phyloP scores from a whole-genome alignment of 1,140 invertebrate species.

The Musca domestica region DNA sequence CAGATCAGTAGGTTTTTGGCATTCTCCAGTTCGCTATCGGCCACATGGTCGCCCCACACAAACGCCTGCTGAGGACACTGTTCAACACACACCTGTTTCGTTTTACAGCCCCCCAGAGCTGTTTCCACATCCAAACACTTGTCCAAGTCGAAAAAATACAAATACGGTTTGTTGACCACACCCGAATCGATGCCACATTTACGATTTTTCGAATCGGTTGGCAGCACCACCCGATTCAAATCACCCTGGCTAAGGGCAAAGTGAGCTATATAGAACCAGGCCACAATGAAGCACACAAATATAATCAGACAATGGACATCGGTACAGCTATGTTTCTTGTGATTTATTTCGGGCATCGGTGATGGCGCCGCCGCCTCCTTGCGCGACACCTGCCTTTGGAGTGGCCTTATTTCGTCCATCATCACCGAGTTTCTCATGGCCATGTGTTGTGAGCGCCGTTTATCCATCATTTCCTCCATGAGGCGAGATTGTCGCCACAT shows the following conservation, averaged over 20 bases:
- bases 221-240: conserved; percentile 74
- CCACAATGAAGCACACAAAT: conserved; percentile 73
- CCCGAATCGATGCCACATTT: conserved; percentile 74
- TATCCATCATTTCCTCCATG: too few relatives aligned
- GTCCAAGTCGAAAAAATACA: conserved; percentile 83
- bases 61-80: conserved; percentile 67
- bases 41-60: conserved; percentile 35
- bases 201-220: conserved; percentile 71
- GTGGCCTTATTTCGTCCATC: too few relatives aligned
- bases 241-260: conserved; percentile 74
- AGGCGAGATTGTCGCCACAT: too few relatives aligned
- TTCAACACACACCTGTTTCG: conserved; percentile 80
- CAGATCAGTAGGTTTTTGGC: conserved; percentile 65
- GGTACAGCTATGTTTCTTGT: conserved; percentile 73
- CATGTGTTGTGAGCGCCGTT: too few relatives aligned
- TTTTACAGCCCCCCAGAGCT: conserved; percentile 76
- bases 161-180: conserved; percentile 67
- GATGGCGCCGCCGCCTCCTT: too few relatives aligned
- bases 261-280: conserved; percentile 71
- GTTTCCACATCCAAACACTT: conserved; percentile 70
- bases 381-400: too few relatives aligned
- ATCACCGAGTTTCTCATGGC: too few relatives aligned
- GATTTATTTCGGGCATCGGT: neutral
- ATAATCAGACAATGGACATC: conserved; percentile 84
- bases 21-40: conserved; percentile 39